A percentile compares a stretch with the other conserved stretches of the same genome.
phyloP scores from a whole-genome alignment of 2,797 vertebrate species.

The Gorsachius magnificus region DNA sequence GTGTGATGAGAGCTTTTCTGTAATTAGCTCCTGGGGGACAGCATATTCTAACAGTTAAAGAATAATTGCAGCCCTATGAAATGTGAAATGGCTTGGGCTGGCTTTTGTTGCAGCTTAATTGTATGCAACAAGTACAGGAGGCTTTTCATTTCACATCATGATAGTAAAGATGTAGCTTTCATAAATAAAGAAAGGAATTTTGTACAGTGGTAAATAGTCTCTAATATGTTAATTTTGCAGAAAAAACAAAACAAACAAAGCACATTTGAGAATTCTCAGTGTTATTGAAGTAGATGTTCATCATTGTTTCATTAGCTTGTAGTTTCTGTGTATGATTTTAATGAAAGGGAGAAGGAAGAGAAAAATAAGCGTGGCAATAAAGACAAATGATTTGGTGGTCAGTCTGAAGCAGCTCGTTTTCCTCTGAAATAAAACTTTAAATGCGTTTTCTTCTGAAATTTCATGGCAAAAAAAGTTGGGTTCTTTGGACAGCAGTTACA shows the following conservation, averaged over 20 bases:
- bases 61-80: slow-evolving; percentile 98
- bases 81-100: slow-evolving; percentile 93
- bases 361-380: neutral
- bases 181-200: slow-evolving; percentile 87
- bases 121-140: slow-evolving; percentile 96
- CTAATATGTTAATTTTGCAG: slow-evolving; percentile 88
- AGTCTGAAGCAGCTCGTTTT: neutral
- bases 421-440: neutral
- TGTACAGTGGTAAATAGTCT: slow-evolving; percentile 88
- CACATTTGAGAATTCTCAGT: slow-evolving; percentile 54
- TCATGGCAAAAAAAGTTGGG: rapidly evolving
- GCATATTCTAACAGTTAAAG: slow-evolving; percentile 95
- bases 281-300: slow-evolving; percentile 62
- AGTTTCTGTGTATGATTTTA: slow-evolving; percentile 53
- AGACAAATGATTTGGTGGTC: neutral
- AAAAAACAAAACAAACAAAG: slow-evolving; percentile 81
- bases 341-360: slow-evolving; percentile 47
- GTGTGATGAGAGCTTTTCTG: slow-evolving; percentile 96
- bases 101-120: slow-evolving; percentile 93
- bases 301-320: slow-evolving; percentile 70
- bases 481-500: neutral
- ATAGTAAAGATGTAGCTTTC: slow-evolving; percentile 90
- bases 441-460: neutral
- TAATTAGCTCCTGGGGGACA: slow-evolving; percentile 99
- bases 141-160: slow-evolving; percentile 88